Conservation (phyloP, 2,797 vertebrate species). For the Cheirogaleus major region DNA sequence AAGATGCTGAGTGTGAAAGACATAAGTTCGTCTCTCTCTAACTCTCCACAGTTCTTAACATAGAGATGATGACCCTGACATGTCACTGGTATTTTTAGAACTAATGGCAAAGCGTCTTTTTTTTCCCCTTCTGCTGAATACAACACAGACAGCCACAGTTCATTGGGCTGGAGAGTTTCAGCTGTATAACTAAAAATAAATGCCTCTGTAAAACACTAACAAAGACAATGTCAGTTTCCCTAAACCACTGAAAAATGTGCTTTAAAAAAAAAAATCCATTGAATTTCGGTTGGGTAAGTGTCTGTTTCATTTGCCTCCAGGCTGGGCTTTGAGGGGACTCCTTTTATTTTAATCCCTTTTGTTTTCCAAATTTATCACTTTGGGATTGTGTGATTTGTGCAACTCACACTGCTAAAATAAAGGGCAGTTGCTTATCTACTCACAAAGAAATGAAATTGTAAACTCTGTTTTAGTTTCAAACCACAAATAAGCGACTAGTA, state of each 20-base stretch:
- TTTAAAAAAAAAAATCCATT: slow-evolving; percentile 54
- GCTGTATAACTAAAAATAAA: slow-evolving; percentile 75
- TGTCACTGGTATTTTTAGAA: slow-evolving; percentile 80
- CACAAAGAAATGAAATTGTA: not conserved
- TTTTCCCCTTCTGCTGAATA: slow-evolving; percentile 61
- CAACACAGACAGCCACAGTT: slow-evolving; percentile 69
- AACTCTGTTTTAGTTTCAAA: not conserved
- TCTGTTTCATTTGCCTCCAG: slow-evolving; percentile 27
- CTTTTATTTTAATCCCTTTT: slow-evolving; percentile 37
- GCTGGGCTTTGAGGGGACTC: not conserved
- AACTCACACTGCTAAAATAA: not conserved
- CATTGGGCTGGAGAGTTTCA: slow-evolving; percentile 69
- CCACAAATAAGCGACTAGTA: not conserved
- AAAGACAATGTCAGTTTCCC: slow-evolving; percentile 77
- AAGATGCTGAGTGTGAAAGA: slow-evolving; percentile 53
- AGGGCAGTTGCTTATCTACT: not conserved
- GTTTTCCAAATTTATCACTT: not conserved
- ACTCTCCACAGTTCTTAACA: slow-evolving; percentile 45
- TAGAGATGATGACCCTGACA: slow-evolving; percentile 57
- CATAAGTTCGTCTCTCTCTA: slow-evolving; percentile 53
- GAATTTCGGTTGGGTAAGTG: slow-evolving; percentile 9
- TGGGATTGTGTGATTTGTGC: not conserved
- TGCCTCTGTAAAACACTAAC: slow-evolving; percentile 69
- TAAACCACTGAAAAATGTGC: slow-evolving; percentile 57
- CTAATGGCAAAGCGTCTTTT: slow-evolving; percentile 49